A percentile compares a stretch with the other conserved stretches of the same genome.
Conservation (phyloP, 2,113 vertebrate genomes). For the Neofelis nebulosa region DNA sequence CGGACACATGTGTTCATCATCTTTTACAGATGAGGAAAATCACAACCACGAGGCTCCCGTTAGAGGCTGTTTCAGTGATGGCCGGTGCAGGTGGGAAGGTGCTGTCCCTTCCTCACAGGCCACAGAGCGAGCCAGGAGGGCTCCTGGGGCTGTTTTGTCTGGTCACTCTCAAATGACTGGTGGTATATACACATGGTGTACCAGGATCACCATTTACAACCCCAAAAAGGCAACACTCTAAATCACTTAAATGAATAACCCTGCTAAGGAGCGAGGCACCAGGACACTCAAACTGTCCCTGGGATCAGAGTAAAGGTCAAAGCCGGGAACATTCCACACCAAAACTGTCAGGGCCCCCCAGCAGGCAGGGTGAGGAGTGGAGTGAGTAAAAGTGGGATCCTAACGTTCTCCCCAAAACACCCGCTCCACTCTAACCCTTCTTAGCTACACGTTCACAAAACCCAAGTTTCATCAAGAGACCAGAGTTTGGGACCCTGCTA, state of each 20-base stretch:
- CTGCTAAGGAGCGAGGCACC: neutral
- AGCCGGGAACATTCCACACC: neutral
- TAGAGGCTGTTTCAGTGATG: neutral
- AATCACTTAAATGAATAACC: neutral
- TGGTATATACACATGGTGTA: neutral
- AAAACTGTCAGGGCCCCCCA: neutral
- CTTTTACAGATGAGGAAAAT: neutral
- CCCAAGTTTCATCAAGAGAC: neutral
- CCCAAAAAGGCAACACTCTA: neutral
- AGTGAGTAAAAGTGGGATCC: neutral
- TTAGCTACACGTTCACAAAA: neutral
- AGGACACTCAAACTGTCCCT: neutral
- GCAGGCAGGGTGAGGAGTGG: neutral
- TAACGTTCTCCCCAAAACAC: neutral
- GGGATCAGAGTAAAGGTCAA: neutral
- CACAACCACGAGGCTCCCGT: neutral
- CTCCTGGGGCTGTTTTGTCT: neutral
- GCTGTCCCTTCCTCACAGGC: too few relatives aligned
- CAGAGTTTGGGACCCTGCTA: neutral
- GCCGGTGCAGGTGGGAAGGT: neutral
- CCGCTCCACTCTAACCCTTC: neutral
- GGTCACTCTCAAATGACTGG: neutral
- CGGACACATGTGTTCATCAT: neutral
- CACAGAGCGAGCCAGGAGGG: fast-evolving
- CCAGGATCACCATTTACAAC: neutral